Conservation (phyloP, 2,113 vertebrate species). For the Nicator chloris region DNA sequence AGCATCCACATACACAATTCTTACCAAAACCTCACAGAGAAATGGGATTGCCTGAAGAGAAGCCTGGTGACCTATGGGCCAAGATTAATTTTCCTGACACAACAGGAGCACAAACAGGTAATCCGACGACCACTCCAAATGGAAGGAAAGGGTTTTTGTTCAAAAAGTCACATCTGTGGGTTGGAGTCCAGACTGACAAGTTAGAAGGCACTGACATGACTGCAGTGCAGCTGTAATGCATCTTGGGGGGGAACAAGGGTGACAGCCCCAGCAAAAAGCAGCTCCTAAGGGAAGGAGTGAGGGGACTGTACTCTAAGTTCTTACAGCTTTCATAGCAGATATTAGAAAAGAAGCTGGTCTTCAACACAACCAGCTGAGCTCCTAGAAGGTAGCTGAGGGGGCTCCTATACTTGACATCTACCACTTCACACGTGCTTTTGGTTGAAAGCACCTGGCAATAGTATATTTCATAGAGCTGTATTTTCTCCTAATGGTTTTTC, state of each 20-base stretch:
- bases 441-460: neutral
- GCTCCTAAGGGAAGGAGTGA: neutral
- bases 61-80: neutral
- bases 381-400: neutral
- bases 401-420: neutral
- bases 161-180: neutral
- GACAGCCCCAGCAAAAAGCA: neutral
- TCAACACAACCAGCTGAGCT: neutral
- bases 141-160: neutral
- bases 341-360: neutral
- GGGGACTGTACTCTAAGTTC: neutral
- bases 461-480: neutral
- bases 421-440: neutral
- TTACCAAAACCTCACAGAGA: neutral
- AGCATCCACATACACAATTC: neutral
- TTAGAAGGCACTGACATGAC: neutral
- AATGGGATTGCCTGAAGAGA: neutral
- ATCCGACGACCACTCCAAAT: neutral
- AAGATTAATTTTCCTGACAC: neutral
- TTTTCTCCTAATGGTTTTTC: neutral
- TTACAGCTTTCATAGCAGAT: neutral
- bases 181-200: neutral
- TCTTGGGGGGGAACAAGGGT: neutral
- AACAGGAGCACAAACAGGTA: neutral
- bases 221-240: neutral